Conservation (phyloP, 2,888 invertebrate genomes). For the Leptinotarsa juncta region DNA sequence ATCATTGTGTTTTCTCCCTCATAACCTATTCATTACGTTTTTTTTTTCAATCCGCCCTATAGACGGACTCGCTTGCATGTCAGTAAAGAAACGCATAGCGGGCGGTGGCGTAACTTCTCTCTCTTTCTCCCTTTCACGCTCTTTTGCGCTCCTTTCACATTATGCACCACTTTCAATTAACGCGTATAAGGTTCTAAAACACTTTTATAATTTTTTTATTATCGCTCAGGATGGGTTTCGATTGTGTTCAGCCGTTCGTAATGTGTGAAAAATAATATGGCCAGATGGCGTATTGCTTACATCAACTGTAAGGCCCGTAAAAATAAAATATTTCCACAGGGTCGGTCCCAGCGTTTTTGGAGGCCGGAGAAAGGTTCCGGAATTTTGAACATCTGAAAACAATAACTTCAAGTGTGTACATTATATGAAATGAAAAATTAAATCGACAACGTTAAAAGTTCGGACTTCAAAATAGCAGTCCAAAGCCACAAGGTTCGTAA, state of each 20-base stretch:
- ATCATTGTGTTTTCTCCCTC: background rate
- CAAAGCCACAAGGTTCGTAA: too few relatives aligned
- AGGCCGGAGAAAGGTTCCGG: too few relatives aligned
- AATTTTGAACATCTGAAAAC: too few relatives aligned
- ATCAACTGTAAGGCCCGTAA: slow-evolving; percentile 31
- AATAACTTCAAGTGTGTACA: too few relatives aligned
- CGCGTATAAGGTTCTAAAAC: slow-evolving; percentile 40
- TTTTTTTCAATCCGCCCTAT: slow-evolving; percentile 18
- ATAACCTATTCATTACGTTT: slow-evolving; percentile 1
- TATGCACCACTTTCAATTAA: slow-evolving; percentile 43
- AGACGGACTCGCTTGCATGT: slow-evolving; percentile 9
- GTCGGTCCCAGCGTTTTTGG: background rate
- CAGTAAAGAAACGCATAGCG: slow-evolving; percentile 16
- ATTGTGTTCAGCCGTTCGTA: slow-evolving; percentile 45
- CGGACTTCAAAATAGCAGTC: too few relatives aligned
- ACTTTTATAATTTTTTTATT: slow-evolving; percentile 42
- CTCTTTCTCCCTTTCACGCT: slow-evolving; percentile 1
- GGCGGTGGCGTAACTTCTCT: slow-evolving; percentile 11
- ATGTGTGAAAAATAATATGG: slow-evolving; percentile 47
- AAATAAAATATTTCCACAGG: slow-evolving; percentile 26
- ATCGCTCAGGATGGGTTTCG: slow-evolving; percentile 39
- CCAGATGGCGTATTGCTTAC: slow-evolving; percentile 46
- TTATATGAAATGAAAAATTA: too few relatives aligned
- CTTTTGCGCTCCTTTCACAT: slow-evolving; percentile 18
- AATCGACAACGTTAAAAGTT: too few relatives aligned